Percentiles rank a stretch among this genome's conserved stretches.
These are phyloP conservation scores for Pegoplata infirma DNA, from an alignment of 2,888 invertebrate genomes.

Conservation along the genomic window DNA sequence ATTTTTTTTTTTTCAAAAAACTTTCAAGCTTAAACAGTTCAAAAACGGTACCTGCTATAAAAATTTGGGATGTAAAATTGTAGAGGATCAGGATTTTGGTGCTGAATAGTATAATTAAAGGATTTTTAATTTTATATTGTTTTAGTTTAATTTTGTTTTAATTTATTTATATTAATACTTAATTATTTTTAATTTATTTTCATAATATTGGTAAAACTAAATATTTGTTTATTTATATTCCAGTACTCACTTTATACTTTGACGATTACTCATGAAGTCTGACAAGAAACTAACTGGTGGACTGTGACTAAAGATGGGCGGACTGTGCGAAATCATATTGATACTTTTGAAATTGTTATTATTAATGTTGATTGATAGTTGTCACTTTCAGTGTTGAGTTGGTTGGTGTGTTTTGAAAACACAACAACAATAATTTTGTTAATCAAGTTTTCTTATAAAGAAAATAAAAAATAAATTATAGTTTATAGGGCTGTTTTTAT, in stretches of 20 bases:
- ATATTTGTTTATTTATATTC: background rate
- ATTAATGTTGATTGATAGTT: slow-evolving; percentile 50
- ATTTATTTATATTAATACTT: no score
- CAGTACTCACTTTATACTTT: slow-evolving; percentile 74
- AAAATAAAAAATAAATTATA: slow-evolving; percentile 40
- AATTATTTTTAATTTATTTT: no score
- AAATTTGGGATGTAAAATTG: no score
- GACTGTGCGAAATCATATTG: slow-evolving; percentile 85
- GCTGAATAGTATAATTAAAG: no score
- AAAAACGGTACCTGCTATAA: no score
- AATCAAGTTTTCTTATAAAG: slow-evolving; percentile 12
- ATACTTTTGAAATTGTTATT: slow-evolving; percentile 55
- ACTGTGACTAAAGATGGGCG: slow-evolving; percentile 84
- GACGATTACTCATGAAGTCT: slow-evolving; percentile 80
- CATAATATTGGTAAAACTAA: no score
- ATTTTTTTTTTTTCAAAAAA: no score
- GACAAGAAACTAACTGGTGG: slow-evolving; percentile 83
- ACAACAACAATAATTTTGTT: slow-evolving; percentile 1
- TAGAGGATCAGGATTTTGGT: no score
- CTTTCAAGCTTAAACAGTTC: no score
- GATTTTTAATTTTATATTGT: no score
- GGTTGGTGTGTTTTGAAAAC: background rate
- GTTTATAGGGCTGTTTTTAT: slow-evolving; percentile 17
- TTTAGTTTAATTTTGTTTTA: no score
- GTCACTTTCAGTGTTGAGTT: slow-evolving; percentile 31